These are phyloP conservation scores for Drosophila melanogaster DNA, from an alignment of 1,140 invertebrate species.

Conservation along the genomic window Release_6_plus_ISO1_MT NT_037436.4:8288501-8289000, in stretches of 20 bases:
- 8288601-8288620: background rate
- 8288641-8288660: background rate
- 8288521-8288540: background rate
- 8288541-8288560: background rate
- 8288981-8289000: conserved; percentile 23
- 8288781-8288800: conserved; percentile 32
- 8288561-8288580: background rate
- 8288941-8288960: conserved; percentile 63
- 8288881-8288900: background rate
- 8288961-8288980: conserved; percentile 77
- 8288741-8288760: conserved; percentile 11
- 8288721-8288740: background rate
- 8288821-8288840: conserved; percentile 41
- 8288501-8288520: background rate
- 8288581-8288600: background rate
- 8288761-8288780: conserved; percentile 55
- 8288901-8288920: conserved; percentile 58
- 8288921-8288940: conserved; percentile 75
- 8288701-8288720: background rate
- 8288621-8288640: background rate
- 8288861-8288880: conserved; percentile 31
- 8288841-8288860: conserved; percentile 38
- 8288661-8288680: background rate
- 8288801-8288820: conserved; percentile 59
- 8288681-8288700: background rate